Conservation (phyloP, 1,140 invertebrate species). For the Drosophila kohkoa region DNA sequence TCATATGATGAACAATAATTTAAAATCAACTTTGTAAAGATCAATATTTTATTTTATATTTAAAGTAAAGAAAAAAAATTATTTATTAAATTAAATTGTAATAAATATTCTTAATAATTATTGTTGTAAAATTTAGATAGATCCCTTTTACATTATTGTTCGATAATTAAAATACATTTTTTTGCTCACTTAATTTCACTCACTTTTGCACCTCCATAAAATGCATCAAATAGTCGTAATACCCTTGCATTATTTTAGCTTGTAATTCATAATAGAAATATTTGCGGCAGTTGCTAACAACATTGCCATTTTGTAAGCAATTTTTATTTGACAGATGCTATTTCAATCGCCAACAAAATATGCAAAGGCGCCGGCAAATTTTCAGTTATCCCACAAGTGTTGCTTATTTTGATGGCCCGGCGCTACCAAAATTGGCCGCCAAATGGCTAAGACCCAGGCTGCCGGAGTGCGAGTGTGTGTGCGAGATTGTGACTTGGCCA, state of each 20-base stretch:
- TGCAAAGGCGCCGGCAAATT: conserved; percentile 55
- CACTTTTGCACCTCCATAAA: background rate
- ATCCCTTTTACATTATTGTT: too few relatives aligned
- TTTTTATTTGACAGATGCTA: conserved; percentile 67
- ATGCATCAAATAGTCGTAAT: background rate
- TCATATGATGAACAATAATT: too few relatives aligned
- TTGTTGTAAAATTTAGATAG: too few relatives aligned
- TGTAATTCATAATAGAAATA: conserved; percentile 38
- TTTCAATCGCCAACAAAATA: conserved; percentile 68
- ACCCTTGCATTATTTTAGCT: background rate
- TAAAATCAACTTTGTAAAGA: too few relatives aligned
- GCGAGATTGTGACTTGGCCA: conserved; percentile 26
- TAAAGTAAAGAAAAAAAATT: too few relatives aligned
- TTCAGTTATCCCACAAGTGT: conserved; percentile 35
- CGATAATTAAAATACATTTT: too few relatives aligned
- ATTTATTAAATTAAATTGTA: too few relatives aligned
- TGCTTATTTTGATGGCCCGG: conserved; percentile 55
- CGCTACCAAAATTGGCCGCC: conserved; percentile 70
- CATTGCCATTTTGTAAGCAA: conserved; percentile 69
- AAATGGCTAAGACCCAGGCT: conserved; percentile 20
- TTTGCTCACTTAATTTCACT: too few relatives aligned
- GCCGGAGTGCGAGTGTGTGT: background rate
- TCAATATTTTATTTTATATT: too few relatives aligned
- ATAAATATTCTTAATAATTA: too few relatives aligned
- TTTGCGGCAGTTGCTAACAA: conserved; percentile 71